Percentiles rank a stretch among this genome's conserved stretches.
Evolutionary conservation across 23 tunicate species (phyloP).

Genomic region (Halocynthia roretzi): DNA sequence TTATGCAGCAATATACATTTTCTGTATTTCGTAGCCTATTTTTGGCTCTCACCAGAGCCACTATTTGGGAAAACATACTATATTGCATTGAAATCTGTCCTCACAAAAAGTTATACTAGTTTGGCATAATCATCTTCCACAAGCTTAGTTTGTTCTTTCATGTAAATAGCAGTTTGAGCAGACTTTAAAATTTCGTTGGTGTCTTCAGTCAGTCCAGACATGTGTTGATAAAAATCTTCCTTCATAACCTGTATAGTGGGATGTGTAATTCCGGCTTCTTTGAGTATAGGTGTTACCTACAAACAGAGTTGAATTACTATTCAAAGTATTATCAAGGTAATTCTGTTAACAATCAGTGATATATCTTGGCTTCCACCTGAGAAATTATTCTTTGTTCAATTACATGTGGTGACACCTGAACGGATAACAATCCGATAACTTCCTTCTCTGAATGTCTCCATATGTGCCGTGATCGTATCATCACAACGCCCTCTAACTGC

Average conservation of each 20-base stretch:
- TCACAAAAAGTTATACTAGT: background rate
- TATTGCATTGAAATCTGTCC: too few species aligned
- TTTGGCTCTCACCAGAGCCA: too few species aligned
- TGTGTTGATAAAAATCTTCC: slow-evolving; percentile 92
- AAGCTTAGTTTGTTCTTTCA: background rate
- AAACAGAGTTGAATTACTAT: background rate
- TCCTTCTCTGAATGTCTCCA: slow-evolving; percentile 81
- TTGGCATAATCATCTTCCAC: slow-evolving; percentile 28
- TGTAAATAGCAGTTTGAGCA: slow-evolving; percentile 17
- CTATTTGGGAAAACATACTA: too few species aligned
- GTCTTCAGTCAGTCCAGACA: slow-evolving; percentile 43
- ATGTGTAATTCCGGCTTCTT: slow-evolving; percentile 47
- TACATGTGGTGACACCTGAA: slow-evolving; percentile 65
- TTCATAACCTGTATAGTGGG: slow-evolving; percentile 82
- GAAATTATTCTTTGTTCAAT: slow-evolving; percentile 80
- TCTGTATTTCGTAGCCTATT: too few species aligned
- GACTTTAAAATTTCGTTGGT: slow-evolving; percentile 12
- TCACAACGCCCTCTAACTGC: slow-evolving; percentile 57
- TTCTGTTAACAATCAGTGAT: background rate
- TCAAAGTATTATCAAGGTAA: background rate
- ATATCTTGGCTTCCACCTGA: slow-evolving; percentile 21
- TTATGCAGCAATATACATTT: too few species aligned
- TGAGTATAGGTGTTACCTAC: slow-evolving; percentile 46
- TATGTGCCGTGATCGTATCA: slow-evolving; percentile 47
- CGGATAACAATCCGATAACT: slow-evolving; percentile 35